Percentiles rank a stretch among this genome's conserved stretches.
Evolutionary conservation across 2,888 invertebrate species (phyloP).

Genomic region (Polydrusus cervinus): DNA sequence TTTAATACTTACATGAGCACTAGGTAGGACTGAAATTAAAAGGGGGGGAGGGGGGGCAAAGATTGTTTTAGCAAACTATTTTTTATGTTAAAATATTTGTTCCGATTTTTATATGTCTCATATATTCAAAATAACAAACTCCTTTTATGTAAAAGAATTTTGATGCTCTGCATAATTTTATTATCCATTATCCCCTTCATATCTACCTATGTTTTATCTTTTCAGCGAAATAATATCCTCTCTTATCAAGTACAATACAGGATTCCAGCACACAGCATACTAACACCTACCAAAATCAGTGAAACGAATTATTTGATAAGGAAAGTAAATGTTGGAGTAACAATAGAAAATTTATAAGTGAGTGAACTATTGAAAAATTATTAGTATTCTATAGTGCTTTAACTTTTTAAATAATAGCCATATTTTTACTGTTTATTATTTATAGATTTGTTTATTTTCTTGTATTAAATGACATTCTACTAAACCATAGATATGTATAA

Average conservation of each 20-base stretch:
- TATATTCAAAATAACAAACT: not conserved
- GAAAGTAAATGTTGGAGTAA: constrained; percentile 2
- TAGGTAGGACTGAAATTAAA: no score
- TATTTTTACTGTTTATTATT: not conserved
- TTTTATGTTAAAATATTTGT: no score
- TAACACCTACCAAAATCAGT: constrained; percentile 15
- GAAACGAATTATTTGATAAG: constrained; percentile 18
- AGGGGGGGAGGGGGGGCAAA: no score
- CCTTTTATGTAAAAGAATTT: not conserved
- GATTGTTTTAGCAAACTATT: no score
- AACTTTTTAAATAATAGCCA: no score
- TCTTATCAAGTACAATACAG: constrained; percentile 38
- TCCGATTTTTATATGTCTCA: no score
- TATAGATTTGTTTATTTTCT: not conserved
- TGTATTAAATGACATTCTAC: no score
- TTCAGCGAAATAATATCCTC: constrained; percentile 15
- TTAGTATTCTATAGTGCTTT: no score
- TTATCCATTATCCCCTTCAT: not conserved
- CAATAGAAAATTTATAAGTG: constrained; percentile 2
- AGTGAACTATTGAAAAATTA: not conserved
- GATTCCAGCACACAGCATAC: constrained; percentile 17
- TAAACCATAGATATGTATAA: no score
- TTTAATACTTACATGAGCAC: not conserved
- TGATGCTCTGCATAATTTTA: not conserved
- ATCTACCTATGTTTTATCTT: constrained; percentile 32